phyloP scores from a whole-genome alignment of 2,888 invertebrate genomes.

The Eilema caniola region DNA sequence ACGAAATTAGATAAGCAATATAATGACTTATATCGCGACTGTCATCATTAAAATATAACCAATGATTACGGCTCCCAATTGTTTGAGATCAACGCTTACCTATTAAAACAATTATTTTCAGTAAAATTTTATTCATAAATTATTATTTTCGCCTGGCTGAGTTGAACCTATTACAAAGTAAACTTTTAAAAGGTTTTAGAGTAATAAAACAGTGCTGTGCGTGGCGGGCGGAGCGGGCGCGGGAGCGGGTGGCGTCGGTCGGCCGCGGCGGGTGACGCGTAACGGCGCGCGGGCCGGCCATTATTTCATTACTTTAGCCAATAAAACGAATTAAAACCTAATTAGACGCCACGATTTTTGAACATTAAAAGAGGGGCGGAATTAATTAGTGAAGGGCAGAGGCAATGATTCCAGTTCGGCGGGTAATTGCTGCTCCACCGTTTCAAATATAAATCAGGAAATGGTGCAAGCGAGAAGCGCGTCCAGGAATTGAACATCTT shows the following conservation, averaged over 20 bases:
- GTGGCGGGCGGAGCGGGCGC: constrained; percentile 43
- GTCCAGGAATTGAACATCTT: constrained; percentile 14
- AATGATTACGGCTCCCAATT: background rate
- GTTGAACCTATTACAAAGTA: constrained; percentile 39
- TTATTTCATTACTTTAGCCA: constrained; percentile 81
- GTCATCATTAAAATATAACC: background rate
- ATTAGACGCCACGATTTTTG: constrained; percentile 86
- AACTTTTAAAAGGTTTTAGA: constrained; percentile 52
- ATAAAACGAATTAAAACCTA: constrained; percentile 87
- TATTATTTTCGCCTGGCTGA: constrained; percentile 31
- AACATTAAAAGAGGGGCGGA: constrained; percentile 85
- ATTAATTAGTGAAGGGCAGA: constrained; percentile 84
- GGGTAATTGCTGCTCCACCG: constrained; percentile 76
- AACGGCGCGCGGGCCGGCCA: constrained; percentile 64
- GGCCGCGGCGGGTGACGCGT: constrained; percentile 46
- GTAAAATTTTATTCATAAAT: constrained; percentile 32
- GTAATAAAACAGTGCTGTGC: constrained; percentile 62
- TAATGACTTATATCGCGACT: background rate
- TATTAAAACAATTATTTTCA: constrained; percentile 4
- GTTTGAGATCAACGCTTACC: background rate
- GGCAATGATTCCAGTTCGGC: constrained; percentile 83
- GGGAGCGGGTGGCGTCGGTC: constrained; percentile 15
- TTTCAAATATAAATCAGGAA: constrained; percentile 72
- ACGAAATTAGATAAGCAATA: background rate
- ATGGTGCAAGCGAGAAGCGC: constrained; percentile 40